Percentiles rank a stretch among this genome's conserved stretches.
phyloP scores from a whole-genome alignment of 2,888 invertebrate species.

The Ommatoiulus sabulosus region DNA sequence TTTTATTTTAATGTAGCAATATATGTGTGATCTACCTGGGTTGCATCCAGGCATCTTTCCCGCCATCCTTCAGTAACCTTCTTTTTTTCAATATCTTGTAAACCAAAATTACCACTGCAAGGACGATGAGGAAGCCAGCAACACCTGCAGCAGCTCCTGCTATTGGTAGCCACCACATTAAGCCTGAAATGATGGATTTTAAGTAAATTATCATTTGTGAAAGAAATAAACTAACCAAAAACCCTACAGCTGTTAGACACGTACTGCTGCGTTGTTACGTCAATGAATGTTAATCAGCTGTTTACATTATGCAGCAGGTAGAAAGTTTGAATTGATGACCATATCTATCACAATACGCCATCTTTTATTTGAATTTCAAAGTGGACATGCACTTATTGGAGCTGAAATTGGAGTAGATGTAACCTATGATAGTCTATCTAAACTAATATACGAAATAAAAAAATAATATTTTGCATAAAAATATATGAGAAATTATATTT shows the following conservation, averaged over 20 bases:
- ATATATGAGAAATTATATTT: neutral
- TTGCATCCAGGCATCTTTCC: neutral
- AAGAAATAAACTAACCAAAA: neutral
- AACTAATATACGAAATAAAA: neutral
- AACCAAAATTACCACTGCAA: neutral
- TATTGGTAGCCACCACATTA: conserved; percentile 30
- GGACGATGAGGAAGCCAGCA: neutral
- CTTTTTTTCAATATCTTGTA: neutral
- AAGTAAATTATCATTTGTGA: neutral
- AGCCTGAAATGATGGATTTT: neutral
- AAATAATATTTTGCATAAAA: neutral
- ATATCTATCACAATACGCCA: neutral
- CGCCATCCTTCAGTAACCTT: neutral
- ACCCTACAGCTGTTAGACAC: neutral
- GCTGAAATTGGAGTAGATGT: neutral
- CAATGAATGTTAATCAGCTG: neutral
- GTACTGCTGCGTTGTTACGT: neutral
- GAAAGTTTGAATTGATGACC: neutral
- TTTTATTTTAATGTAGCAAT: too few relatives aligned
- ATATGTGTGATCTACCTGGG: neutral
- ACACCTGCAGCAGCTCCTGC: conserved; percentile 18
- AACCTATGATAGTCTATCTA: neutral
- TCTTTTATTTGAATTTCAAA: neutral
- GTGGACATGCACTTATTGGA: neutral
- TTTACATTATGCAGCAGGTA: neutral